Base-by-base conservation (phyloP, 2,113 vertebrate species). In the Variabilichromis moorii region DNA sequence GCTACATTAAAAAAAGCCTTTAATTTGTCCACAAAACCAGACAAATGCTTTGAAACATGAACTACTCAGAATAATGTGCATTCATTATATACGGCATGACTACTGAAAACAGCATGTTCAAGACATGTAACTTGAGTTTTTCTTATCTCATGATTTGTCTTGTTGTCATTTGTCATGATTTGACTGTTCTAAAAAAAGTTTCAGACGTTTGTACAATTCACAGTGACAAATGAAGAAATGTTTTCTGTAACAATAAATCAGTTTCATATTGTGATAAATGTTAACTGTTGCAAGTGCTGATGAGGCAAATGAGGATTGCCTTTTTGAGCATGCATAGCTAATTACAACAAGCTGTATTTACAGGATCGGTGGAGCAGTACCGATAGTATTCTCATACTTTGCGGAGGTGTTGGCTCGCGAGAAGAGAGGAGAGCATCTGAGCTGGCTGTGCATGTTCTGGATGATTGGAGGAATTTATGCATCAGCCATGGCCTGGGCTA, bases 361-460 rank as follows among this genome's bases (percentile, higher is more conserved):
- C 94, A 99, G 99, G 94, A 99, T 99, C 0, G 99, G 98, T 9
- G 99, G 98, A 51, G 96, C 98, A 7, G 97, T 99, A 35, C 98
- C 98, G 0, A 97, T 98, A 1, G 99, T 99, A 3, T 99, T 99
- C 95, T 98, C 99, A 2, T 99, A 97, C 95, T 99, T 99, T 91
- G 97, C 98, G 1, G 99, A 99, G 96, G 97, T 99, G 4, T 95
- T 99, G 94, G 97, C 98, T 81, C 96, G 98, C 63, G 98, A 99
- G 96, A 99, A 99, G 94, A 95, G 98, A 31, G 98, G 98, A 0
- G 98, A 99, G 91, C 98, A 99, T 71, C 95, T 99, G 92, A 99
- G 98, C 91, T 99, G 98, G 98, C 98, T 99, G 31, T 99, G 98
- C 91, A 99, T 99, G 98, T 99, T 99, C 97, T 99, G 98, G 98